Evolutionary conservation across 53 echinoderm and acorn worm species (phyloP), one percentile per base, ranked within the genome.

Genomic region (Mesocentrotus franciscanus): DNA sequence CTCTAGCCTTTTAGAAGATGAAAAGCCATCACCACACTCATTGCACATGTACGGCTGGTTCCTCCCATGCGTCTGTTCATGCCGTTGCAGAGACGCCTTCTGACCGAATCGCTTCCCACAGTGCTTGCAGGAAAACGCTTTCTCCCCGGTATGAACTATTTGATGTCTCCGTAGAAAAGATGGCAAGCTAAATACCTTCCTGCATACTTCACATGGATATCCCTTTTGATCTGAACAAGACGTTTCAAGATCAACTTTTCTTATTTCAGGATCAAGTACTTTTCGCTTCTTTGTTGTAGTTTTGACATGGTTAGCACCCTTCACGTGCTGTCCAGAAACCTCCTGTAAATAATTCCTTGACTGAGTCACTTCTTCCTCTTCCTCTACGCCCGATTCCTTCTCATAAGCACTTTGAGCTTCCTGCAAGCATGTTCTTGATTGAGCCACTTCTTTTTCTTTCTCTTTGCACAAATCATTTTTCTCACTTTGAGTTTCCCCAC

Each of bases 91-190:
- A 42, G 95, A 89, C 9, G 95, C 93, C n/a, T 95, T 95, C 95
- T 96, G 96, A 56, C 96, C 89, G 32, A 96, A 96, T 90, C 96
- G 93, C 56, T 96, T 96, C 55, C 96, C 96, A 34, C 96, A 96
- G 62, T 90, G 62, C 95, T 93, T 89, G 75, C 96, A 96, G 33
- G 95, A 93, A n/a, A 93, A 96, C 0, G 96, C 90, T 85, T 96
- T 96, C 64, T 95, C 96, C n/a, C 95, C 95, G 60, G 95, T 95
- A 78, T 96, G 96, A 22, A 95, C 94, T 60, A 95, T 62, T 90
- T 93, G 90, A 62, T 96, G 96, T 79, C 96, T 92, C 1, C 93
- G 95, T 8, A 96, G 90, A 18, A 93, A 93, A 0, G 95, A 95
- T 15, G 93, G 95, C 56, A 95, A 89, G 26, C 89, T 95, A 24